These are phyloP conservation scores for Myioborus melanocephalus DNA, from an alignment of 2,797 vertebrate genomes.

Conservation along the genomic window DNA sequence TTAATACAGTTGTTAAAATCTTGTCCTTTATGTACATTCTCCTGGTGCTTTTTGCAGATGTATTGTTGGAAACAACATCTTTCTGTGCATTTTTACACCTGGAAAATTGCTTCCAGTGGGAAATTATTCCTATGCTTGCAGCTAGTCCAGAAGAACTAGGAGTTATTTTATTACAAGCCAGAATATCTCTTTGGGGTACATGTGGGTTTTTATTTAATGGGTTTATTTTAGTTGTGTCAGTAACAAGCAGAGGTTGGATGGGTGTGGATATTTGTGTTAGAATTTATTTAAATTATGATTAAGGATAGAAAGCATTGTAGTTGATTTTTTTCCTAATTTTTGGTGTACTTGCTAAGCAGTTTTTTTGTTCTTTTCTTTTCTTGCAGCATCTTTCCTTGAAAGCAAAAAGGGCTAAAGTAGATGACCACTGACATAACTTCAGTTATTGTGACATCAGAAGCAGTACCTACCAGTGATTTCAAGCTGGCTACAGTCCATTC, in stretches of 20 bases:
- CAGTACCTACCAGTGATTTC: conserved; percentile 24
- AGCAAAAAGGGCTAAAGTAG: conserved; percentile 90
- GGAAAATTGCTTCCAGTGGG: not conserved
- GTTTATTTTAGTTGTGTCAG: not conserved
- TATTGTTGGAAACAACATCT: not conserved
- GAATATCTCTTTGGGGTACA: not conserved
- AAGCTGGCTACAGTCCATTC: conserved; percentile 43
- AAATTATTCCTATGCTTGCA: not conserved
- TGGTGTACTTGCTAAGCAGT: not conserved
- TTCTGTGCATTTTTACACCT: not conserved
- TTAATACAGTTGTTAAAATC: not conserved
- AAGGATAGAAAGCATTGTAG: not conserved
- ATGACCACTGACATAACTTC: conserved; percentile 70
- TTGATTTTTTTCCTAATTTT: not conserved
- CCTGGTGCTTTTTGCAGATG: not conserved
- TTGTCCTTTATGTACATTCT: accelerated
- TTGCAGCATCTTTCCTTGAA: conserved; percentile 90
- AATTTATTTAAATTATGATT: not conserved
- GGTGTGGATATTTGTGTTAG: not conserved
- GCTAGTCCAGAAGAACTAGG: not conserved
- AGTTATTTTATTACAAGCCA: not conserved
- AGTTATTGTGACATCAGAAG: not conserved
- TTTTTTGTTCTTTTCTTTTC: not conserved
- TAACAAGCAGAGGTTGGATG: not conserved
- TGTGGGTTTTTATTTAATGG: not conserved